phyloP scores from a whole-genome alignment of 2,888 invertebrate genomes.

The Bombylius major region DNA sequence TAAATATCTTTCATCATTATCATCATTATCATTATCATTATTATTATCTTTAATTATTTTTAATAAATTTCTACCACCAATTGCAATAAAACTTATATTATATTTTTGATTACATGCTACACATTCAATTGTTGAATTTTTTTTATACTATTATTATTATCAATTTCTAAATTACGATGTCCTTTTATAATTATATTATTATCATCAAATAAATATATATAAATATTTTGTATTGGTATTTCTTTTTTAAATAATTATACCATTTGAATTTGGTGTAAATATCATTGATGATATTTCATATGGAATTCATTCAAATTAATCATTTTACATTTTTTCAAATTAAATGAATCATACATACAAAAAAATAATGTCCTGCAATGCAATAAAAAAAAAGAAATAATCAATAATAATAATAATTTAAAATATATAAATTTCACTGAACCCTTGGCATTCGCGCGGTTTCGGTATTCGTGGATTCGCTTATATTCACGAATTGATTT shows the following conservation, averaged over 20 bases:
- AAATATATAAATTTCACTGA: too few relatives aligned
- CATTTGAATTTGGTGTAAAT: constrained; percentile 73
- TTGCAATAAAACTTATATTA: constrained; percentile 48
- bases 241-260: constrained; percentile 67
- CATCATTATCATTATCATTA: not conserved
- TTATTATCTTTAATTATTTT: constrained; percentile 50
- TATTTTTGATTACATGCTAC: constrained; percentile 48
- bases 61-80: constrained; percentile 46
- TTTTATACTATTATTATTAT: constrained; percentile 4
- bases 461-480: too few relatives aligned
- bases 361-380: not conserved
- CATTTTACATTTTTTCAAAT: constrained; percentile 54
- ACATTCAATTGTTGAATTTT: constrained; percentile 17
- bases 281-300: constrained; percentile 45
- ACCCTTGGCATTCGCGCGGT: too few relatives aligned
- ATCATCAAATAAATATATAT: constrained; percentile 67
- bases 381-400: too few relatives aligned
- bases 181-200: constrained; percentile 41
- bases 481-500: too few relatives aligned
- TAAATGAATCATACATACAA: constrained; percentile 52
- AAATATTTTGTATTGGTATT: constrained; percentile 52
- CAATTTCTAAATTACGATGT: constrained; percentile 25
- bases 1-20: constrained; percentile 52
- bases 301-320: constrained; percentile 43
- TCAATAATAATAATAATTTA: too few relatives aligned